These are phyloP conservation scores for human (Homo sapiens) DNA, from an alignment of 2,113 vertebrate genomes.

Conservation along the genomic window GRCh38 chr22:34740501-34741000, in stretches of 20 bases:
- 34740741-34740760: neutral
- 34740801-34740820: neutral
- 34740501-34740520: neutral
- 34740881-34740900: neutral
- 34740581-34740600: too few species aligned
- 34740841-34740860: neutral
- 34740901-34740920: neutral
- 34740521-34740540: neutral
- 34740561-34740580: neutral
- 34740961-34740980: neutral
- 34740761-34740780: neutral
- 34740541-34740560: neutral
- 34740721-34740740: neutral
- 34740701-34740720: neutral
- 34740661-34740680: too few species aligned
- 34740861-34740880: neutral
- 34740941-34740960: neutral
- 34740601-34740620: neutral
- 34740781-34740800: neutral
- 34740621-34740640: neutral
- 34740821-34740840: neutral
- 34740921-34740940: accelerated
- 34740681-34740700: neutral
- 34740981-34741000: neutral
- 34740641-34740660: neutral